Conservation (phyloP, 2,888 invertebrate species). For the Sabellastarte sp. region DNA sequence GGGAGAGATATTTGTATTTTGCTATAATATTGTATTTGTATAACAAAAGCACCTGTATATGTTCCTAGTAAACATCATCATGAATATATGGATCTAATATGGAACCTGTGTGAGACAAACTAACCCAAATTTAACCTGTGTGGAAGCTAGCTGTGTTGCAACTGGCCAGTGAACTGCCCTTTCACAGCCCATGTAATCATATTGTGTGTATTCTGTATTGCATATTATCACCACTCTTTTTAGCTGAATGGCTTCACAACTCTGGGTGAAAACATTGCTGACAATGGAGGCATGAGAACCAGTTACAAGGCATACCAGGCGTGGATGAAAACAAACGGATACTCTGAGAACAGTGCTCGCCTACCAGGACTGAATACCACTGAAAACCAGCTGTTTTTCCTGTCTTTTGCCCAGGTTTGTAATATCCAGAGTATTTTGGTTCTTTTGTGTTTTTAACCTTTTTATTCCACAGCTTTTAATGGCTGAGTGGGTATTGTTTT, state of each 20-base stretch:
- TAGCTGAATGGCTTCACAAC: constrained; percentile 56
- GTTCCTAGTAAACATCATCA: too few relatives aligned
- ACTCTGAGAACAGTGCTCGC: neutral
- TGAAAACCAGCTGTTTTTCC: constrained; percentile 60
- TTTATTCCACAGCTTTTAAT: neutral
- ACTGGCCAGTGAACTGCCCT: too few relatives aligned
- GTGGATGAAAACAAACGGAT: constrained; percentile 37
- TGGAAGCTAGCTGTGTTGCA: too few relatives aligned
- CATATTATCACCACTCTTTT: constrained; percentile 1
- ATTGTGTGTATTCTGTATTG: too few relatives aligned
- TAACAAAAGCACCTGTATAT: too few relatives aligned
- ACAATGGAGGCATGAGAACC: constrained; percentile 58
- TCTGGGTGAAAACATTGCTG: constrained; percentile 59
- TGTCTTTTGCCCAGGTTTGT: constrained; percentile 58
- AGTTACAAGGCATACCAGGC: constrained; percentile 54
- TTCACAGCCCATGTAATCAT: too few relatives aligned
- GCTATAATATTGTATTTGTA: too few relatives aligned
- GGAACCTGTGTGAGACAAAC: too few relatives aligned
- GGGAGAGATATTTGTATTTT: too few relatives aligned
- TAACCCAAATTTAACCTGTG: too few relatives aligned
- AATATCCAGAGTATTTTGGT: neutral
- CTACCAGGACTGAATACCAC: constrained; percentile 58
- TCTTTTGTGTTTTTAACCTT: neutral
- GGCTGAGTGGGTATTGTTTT: too few relatives aligned
- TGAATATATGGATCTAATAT: too few relatives aligned